A percentile compares a stretch with the other conserved stretches of the same genome.
phyloP scores from a whole-genome alignment of 2,888 invertebrate genomes.

The Galerucella calmariensis region DNA sequence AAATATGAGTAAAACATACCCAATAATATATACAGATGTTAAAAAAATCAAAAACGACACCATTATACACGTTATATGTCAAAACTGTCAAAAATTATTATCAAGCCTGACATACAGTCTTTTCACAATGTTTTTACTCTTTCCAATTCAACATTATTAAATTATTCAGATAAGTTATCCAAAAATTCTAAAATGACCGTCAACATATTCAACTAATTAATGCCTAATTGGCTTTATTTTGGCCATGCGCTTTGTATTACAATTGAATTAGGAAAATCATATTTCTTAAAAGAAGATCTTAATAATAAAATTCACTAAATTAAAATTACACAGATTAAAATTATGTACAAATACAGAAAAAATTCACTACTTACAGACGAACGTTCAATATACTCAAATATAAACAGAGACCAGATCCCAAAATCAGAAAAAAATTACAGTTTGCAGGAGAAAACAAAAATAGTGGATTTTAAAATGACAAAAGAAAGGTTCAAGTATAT shows the following conservation, averaged over 20 bases:
- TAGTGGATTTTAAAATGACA: neutral
- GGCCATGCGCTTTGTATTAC: conserved; percentile 9
- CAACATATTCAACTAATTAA: conserved; percentile 10
- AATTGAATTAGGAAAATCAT: conserved; percentile 30
- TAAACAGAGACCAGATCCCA: conserved; percentile 36
- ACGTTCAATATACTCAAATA: conserved; percentile 51
- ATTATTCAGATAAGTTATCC: neutral
- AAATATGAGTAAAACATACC: conserved; percentile 42
- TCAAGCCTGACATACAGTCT: conserved; percentile 26
- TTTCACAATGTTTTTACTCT: conserved; percentile 14
- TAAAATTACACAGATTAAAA: conserved; percentile 42
- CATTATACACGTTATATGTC: conserved; percentile 38
- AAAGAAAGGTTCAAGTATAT: no score
- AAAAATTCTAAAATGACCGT: conserved; percentile 14
- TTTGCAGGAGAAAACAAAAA: conserved; percentile 3
- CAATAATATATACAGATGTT: conserved; percentile 44
- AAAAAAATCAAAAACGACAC: conserved; percentile 40
- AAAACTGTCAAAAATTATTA: conserved; percentile 32
- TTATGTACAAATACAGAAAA: conserved; percentile 48
- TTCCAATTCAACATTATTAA: conserved; percentile 16
- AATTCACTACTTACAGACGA: conserved; percentile 46
- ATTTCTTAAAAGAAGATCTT: conserved; percentile 35
- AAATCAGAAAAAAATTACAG: conserved; percentile 1
- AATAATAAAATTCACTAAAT: conserved; percentile 44
- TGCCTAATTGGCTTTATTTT: conserved; percentile 8